Conservation (phyloP, 2,888 invertebrate species). For the Ophion costatus region DNA sequence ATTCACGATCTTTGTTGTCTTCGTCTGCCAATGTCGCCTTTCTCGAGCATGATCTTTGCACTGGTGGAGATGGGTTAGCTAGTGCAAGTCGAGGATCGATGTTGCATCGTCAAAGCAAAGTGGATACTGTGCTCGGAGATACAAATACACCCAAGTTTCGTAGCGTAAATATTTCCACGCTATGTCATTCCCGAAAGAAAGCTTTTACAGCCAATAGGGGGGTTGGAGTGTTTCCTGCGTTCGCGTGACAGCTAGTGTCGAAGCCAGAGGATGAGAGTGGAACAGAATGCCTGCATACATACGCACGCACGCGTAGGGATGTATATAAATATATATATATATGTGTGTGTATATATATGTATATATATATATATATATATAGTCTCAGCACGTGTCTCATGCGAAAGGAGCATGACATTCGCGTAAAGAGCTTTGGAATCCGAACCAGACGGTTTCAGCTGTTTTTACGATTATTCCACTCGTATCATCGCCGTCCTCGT, state of each 20-base stretch:
- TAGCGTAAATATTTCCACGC: slow-evolving; percentile 46
- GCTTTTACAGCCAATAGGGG: slow-evolving; percentile 32
- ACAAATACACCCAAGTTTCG: slow-evolving; percentile 3
- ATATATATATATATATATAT: neutral
- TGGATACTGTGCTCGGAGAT: slow-evolving; percentile 6
- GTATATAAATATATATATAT: neutral
- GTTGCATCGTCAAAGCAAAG: slow-evolving; percentile 22
- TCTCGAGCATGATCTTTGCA: neutral
- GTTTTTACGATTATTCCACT: slow-evolving; percentile 21
- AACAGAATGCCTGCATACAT: slow-evolving; percentile 34
- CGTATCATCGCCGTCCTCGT: neutral
- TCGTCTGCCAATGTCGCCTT: neutral
- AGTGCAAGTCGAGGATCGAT: neutral
- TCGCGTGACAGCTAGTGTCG: slow-evolving; percentile 40
- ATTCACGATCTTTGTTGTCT: neutral
- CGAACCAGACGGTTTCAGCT: slow-evolving; percentile 44
- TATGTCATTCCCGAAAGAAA: slow-evolving; percentile 31
- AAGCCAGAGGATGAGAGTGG: slow-evolving; percentile 35
- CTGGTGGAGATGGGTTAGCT: neutral
- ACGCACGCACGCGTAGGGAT: neutral
- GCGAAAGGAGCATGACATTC: slow-evolving; percentile 16
- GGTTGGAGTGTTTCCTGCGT: slow-evolving; percentile 48
- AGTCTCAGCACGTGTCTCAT: slow-evolving; percentile 1
- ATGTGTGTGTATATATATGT: neutral
- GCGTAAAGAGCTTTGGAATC: slow-evolving; percentile 50